Base-by-base conservation (phyloP, 2,888 invertebrate species). In the Pyrrhosoma nymphula region DNA sequence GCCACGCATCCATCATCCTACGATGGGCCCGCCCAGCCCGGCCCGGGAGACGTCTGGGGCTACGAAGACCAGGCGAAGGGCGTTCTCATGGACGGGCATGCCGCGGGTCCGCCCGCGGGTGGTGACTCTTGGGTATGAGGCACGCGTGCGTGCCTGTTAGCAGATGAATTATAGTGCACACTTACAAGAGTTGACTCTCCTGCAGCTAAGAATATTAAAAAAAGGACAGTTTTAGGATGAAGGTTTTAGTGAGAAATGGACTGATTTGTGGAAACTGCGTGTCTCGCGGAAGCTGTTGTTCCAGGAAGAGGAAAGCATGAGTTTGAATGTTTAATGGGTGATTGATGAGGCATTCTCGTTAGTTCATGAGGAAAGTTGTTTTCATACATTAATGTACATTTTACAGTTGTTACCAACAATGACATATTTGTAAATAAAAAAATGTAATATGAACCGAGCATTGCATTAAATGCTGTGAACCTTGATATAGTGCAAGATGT, bases 81-180 rank as follows among this genome's bases (percentile, higher is more conserved):
- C 95, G 95, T 95, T 35, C 95, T 95, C 88, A 95, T 95, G 96
- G 47, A 96, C 96, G 35, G 95, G 96, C 82, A 96, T 96, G 95
- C 96, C 47, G 26, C 93, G 96, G 88, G 95, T 95, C 89, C 96
- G 16, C 96, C 96, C 10, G 96, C 96, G 56, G 97, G 97, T 89
- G 97, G 97, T 39, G 97, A 97, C 96, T 97, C 97, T 35, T 97
- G 97, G 97, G 97, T 97, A 96, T 97, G 97, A 97, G 95, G 88
- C n/a, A 69, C 56, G 47, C 47, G 60, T 26, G 35, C 39, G 69
- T 93, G 69, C 69, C 47, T 47, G 20, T 56, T 93, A 75, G 93
- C 47, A 8, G 63, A 47, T 69, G 63, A 93, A 93, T 39, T 93
- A 23, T 47, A 26, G 69, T 93, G 93, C 63, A 93, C 39, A 47